These are phyloP conservation scores for Danio rerio DNA, from an alignment of 2,113 vertebrate species.

Conservation along the genomic window GRCz12tu NC_133182.1:73502001-73502500, in stretches of 20 bases:
- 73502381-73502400: background rate
- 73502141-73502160: slow-evolving; percentile 67
- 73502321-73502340: slow-evolving; percentile 17
- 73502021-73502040: background rate
- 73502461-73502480: background rate
- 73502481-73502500: background rate
- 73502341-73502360: slow-evolving; percentile 18
- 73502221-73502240: slow-evolving; percentile 54
- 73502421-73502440: background rate
- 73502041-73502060: background rate
- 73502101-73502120: slow-evolving; percentile 50
- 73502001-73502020: slow-evolving; percentile 39
- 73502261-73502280: slow-evolving; percentile 48
- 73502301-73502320: slow-evolving; percentile 50
- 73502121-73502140: slow-evolving; percentile 65
- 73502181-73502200: slow-evolving; percentile 60
- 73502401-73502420: background rate
- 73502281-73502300: slow-evolving; percentile 52
- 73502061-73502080: slow-evolving; percentile 46
- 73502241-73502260: slow-evolving; percentile 46
- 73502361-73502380: slow-evolving; percentile 38
- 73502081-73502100: slow-evolving; percentile 44
- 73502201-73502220: slow-evolving; percentile 62
- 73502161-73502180: slow-evolving; percentile 58
- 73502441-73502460: background rate